Evolutionary conservation across 2,888 invertebrate genomes (phyloP).

Genomic region (Chrysopilus asiliformis): DNA sequence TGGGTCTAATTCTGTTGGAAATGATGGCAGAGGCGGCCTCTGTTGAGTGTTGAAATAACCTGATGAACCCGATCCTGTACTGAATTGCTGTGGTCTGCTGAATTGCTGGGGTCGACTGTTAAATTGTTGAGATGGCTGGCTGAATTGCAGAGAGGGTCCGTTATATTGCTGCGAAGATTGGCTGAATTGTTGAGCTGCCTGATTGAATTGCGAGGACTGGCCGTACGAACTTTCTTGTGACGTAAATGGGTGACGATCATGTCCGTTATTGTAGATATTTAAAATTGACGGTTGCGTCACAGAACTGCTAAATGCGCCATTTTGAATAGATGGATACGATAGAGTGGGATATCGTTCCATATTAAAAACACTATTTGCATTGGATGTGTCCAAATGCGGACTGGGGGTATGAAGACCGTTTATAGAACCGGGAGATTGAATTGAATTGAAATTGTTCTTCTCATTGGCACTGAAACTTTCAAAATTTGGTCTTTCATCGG

Average conservation of each 20-base stretch:
- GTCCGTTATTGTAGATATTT: too few relatives aligned
- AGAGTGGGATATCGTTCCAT: slow-evolving; percentile 23
- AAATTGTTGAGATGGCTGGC: too few relatives aligned
- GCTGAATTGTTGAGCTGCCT: neutral
- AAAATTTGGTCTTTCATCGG: slow-evolving; percentile 12
- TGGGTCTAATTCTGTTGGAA: slow-evolving; percentile 11
- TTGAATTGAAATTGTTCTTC: slow-evolving; percentile 18
- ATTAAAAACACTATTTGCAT: slow-evolving; percentile 27
- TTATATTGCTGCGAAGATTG: too few relatives aligned
- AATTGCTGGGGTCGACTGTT: too few relatives aligned
- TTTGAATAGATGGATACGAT: neutral
- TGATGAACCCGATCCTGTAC: too few relatives aligned
- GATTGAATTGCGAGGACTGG: neutral
- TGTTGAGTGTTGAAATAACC: slow-evolving; percentile 1
- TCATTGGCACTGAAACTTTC: slow-evolving; percentile 16
- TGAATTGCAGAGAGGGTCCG: too few relatives aligned
- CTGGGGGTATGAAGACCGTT: slow-evolving; percentile 21
- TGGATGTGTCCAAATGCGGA: slow-evolving; percentile 28
- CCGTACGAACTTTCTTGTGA: slow-evolving; percentile 4
- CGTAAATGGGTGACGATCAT: slow-evolving; percentile 4
- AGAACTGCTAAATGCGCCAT: too few relatives aligned
- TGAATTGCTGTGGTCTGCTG: too few relatives aligned
- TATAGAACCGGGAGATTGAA: slow-evolving; percentile 20
- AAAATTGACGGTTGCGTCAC: too few relatives aligned
- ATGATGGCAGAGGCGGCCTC: neutral